Conservation (phyloP, 2,113 vertebrate species). For the Carettochelys insculpta region DNA sequence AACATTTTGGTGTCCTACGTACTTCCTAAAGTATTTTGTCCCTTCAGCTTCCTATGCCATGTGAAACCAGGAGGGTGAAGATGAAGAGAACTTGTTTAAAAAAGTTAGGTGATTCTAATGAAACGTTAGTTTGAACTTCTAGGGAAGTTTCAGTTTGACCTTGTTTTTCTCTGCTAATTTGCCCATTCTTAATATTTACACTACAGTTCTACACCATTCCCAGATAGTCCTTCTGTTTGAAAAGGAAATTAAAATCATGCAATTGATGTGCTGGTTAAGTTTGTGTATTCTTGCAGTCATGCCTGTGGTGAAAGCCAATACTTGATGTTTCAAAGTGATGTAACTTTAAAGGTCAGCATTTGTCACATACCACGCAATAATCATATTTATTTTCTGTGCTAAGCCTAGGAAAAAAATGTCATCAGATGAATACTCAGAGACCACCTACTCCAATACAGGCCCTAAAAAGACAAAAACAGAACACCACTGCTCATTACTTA, state of each 20-base stretch:
- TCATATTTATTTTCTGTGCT: slow-evolving; percentile 17
- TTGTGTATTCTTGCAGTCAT: background rate
- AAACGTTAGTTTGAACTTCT: background rate
- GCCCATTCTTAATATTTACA: background rate
- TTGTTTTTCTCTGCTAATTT: background rate
- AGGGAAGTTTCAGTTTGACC: background rate
- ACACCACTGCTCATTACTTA: too few species aligned
- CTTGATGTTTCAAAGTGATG: background rate
- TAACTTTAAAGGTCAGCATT: slow-evolving; percentile 4
- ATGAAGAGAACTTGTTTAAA: background rate
- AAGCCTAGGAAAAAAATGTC: background rate
- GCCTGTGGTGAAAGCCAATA: background rate
- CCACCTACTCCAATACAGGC: too few species aligned
- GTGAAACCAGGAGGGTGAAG: background rate
- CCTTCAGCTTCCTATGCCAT: background rate
- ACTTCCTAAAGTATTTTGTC: background rate
- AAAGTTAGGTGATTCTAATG: background rate
- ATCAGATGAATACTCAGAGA: too few species aligned
- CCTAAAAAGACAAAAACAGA: too few species aligned
- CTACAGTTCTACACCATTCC: background rate
- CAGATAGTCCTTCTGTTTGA: background rate
- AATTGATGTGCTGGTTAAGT: background rate
- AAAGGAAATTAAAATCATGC: background rate
- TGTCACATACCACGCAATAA: background rate
- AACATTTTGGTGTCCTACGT: background rate